These are phyloP conservation scores for Aptenodytes forsteri DNA, from an alignment of 2,113 vertebrate species.

Conservation along the genomic window DNA sequence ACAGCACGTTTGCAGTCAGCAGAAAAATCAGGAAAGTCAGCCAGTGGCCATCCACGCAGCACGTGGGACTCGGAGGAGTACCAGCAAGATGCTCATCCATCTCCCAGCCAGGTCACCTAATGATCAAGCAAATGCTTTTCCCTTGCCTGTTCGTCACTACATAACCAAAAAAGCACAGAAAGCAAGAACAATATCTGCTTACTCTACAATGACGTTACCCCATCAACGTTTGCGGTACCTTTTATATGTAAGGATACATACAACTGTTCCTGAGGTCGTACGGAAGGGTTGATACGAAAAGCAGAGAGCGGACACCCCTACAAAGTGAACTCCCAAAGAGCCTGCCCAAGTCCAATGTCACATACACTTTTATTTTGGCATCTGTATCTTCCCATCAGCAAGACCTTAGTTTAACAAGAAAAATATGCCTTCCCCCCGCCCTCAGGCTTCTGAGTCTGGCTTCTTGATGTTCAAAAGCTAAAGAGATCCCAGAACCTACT, in stretches of 20 bases:
- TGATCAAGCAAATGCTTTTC: not conserved
- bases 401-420: slow-evolving; percentile 59
- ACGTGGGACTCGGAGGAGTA: fast-evolving
- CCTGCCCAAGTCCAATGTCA: not conserved
- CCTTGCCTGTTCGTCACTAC: not conserved
- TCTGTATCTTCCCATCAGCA: slow-evolving; percentile 51
- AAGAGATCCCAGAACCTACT: slow-evolving; percentile 65
- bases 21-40: not conserved
- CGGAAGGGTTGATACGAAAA: not conserved
- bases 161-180: not conserved
- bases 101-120: not conserved
- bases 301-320: not conserved
- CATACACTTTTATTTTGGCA: slow-evolving; percentile 30
- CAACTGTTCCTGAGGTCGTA: not conserved
- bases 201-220: not conserved
- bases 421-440: slow-evolving; percentile 33
- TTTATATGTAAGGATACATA: not conserved
- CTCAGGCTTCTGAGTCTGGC: slow-evolving; percentile 18
- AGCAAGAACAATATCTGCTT: not conserved
- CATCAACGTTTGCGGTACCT: not conserved
- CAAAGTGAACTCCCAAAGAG: not conserved
- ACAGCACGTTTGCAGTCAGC: not conserved
- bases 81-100: not conserved
- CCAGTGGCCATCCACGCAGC: not conserved
- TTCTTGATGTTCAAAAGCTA: slow-evolving; percentile 32